Evolutionary conservation across 2,797 vertebrate species (phyloP).

Genomic region (Acridotheres tristis): DNA sequence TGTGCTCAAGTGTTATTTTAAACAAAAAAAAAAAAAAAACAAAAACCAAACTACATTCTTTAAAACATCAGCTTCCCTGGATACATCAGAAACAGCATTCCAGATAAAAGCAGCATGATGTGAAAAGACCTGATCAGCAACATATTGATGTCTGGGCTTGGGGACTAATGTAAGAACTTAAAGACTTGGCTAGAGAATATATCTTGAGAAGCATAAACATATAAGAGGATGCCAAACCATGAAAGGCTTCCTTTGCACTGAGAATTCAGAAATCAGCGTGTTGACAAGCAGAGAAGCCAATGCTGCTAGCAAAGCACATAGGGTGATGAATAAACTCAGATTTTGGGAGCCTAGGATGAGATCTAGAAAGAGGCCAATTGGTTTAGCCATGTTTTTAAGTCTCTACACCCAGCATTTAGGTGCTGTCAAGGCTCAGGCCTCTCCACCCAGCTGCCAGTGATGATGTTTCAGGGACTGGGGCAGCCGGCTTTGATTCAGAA

Average conservation of each 20-base stretch:
- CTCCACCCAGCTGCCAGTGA: background rate
- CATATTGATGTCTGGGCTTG: conserved; percentile 66
- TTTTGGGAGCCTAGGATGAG: conserved; percentile 2
- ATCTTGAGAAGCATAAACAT: conserved; percentile 62
- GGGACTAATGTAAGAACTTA: conserved; percentile 58
- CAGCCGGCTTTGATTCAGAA: background rate
- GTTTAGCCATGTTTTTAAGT: background rate
- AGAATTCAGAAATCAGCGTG: conserved; percentile 34
- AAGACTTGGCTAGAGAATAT: conserved; percentile 63
- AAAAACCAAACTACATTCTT: conserved; percentile 31
- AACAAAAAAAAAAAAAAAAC: conserved; percentile 10
- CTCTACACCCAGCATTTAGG: background rate
- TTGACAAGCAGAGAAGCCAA: conserved; percentile 59
- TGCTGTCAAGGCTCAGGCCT: background rate
- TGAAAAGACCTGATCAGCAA: conserved; percentile 71
- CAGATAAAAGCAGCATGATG: conserved; percentile 59
- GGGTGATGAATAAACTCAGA: conserved; percentile 49
- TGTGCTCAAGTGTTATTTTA: conserved; percentile 32
- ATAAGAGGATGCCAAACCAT: conserved; percentile 62
- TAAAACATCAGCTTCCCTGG: conserved; percentile 51
- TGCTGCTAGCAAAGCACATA: conserved; percentile 43
- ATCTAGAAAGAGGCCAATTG: background rate
- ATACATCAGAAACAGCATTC: conserved; percentile 58
- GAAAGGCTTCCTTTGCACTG: conserved; percentile 57
- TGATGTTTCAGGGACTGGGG: rapidly evolving